Evolutionary conservation across 2,113 vertebrate genomes (phyloP), one percentile per base, ranked within the genome.

Genomic region (Phoxinus phoxinus): DNA sequence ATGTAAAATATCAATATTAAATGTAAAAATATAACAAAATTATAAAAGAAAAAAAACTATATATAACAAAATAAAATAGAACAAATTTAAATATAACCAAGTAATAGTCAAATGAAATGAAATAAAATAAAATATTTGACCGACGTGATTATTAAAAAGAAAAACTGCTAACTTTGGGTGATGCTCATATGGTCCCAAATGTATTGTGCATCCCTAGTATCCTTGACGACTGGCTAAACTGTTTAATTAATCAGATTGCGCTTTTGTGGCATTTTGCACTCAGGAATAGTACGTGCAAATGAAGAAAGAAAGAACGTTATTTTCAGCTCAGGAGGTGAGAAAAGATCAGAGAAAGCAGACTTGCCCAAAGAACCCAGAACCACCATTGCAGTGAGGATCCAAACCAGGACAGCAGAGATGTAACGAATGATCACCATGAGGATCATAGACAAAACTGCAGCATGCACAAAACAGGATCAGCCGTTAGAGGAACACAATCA

Each of bases 361-460:
- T 98, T 96, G 99, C 98, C 97, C 2, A 99, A 95, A 48, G 98
- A 98, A 61, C 97, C 97, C 23, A 99, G 93, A 88, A 98, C 94
- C 48, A 98, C 96, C 91, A 98, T 92, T 85, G 95, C 93, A 59
- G 98, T 99, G 91, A 99, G 93, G 94, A 99, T 98, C 98, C 98
- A 99, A 85, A 99, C 97, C 85, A 99, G 96, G 56, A 98, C 91
- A 84, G 97, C 96, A 46, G 98, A 99, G 94, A 99, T 99, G 93
- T 98, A 99, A 48, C 98, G 96, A 86, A 99, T 98, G 92, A 99
- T 96, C 88, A 99, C 94, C 98, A 98, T 99, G 93, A 99, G 94
- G 92, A 97, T 94, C 97, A 99, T 98, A 83, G 98, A 99, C 30
- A 99, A 94, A 90, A 97, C 98, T 99, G 94, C 21, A 94, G 53